Conservation (phyloP, 2,113 vertebrate species). For the Carollia perspicillata region DNA sequence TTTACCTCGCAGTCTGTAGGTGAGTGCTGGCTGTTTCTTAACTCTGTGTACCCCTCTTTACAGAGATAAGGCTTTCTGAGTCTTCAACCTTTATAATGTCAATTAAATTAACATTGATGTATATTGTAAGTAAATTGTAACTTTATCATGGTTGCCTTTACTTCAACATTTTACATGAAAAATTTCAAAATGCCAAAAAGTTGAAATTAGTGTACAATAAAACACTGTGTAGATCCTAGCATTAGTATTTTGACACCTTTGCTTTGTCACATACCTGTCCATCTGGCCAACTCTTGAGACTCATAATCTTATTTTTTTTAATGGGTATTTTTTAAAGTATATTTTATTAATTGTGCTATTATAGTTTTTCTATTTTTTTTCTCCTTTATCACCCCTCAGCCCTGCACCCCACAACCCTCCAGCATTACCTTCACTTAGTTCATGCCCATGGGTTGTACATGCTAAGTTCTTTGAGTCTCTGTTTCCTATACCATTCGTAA, state of each 20-base stretch:
- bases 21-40: conserved; percentile 65
- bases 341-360: too few species aligned
- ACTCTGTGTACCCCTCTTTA: background rate
- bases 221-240: background rate
- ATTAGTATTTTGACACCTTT: background rate
- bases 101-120: background rate
- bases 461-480: too few species aligned
- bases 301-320: background rate
- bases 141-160: background rate
- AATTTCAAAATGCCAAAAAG: background rate
- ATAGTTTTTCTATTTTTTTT: too few species aligned
- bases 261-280: background rate
- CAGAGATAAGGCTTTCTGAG: background rate
- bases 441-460: too few species aligned
- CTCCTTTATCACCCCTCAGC: too few species aligned
- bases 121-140: background rate
- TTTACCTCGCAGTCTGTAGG: conserved; percentile 93
- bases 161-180: background rate
- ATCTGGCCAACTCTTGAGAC: too few species aligned
- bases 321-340: too few species aligned
- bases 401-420: too few species aligned
- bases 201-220: background rate
- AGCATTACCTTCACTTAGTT: too few species aligned
- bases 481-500: too few species aligned
- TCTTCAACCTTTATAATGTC: background rate